phyloP scores from a whole-genome alignment of 2,888 invertebrate genomes.

The Sericinus montela region DNA sequence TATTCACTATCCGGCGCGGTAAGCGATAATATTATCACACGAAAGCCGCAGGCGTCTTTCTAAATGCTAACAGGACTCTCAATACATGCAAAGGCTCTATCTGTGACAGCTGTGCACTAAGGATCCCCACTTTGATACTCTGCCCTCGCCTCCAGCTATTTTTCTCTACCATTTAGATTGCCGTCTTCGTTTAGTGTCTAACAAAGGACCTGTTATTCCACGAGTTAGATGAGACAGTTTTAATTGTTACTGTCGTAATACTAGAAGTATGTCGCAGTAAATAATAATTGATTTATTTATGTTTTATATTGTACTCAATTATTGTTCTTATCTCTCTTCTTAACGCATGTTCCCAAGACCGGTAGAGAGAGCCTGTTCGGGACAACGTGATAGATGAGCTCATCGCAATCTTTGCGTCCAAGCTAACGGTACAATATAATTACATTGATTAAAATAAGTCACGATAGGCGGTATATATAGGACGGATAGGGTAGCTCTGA shows the following conservation, averaged over 20 bases:
- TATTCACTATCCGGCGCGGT: constrained; percentile 38
- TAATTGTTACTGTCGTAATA: not conserved
- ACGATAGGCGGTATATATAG: too few species aligned
- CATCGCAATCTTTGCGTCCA: too few species aligned
- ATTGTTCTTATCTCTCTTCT: too few species aligned
- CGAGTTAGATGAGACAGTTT: not conserved
- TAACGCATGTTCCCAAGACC: too few species aligned
- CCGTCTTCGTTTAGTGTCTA: constrained; percentile 50
- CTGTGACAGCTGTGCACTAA: constrained; percentile 51
- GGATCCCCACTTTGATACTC: constrained; percentile 58
- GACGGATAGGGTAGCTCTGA: too few species aligned
- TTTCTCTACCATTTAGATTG: constrained; percentile 67
- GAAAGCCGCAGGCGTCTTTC: constrained; percentile 68
- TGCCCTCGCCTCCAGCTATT: constrained; percentile 56
- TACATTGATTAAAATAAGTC: too few species aligned
- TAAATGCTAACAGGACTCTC: constrained; percentile 73
- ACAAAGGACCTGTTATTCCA: constrained; percentile 30
- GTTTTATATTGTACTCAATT: too few species aligned
- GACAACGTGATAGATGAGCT: too few species aligned
- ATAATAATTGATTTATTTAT: too few species aligned
- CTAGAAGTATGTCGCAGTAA: too few species aligned
- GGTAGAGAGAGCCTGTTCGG: too few species aligned
- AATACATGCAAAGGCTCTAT: constrained; percentile 54
- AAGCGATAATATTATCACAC: constrained; percentile 66
- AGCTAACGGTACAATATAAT: too few species aligned